Percentiles rank a stretch among this genome's conserved stretches.
Evolutionary conservation across 2,888 invertebrate species (phyloP).

Genomic region (Micoletzkya japonica): DNA sequence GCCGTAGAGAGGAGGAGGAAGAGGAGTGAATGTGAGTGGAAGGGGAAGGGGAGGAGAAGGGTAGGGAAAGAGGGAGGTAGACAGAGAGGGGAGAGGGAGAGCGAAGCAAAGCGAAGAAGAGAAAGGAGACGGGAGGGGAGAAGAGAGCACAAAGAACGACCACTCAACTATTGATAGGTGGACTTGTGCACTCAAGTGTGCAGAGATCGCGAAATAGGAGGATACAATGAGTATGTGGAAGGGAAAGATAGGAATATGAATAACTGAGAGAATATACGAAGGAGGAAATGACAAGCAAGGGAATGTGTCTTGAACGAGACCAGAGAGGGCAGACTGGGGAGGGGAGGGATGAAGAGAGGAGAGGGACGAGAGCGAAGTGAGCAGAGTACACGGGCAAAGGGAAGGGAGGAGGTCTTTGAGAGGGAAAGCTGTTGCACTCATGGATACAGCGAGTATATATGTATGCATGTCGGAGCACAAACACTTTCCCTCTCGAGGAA

Average conservation of each 20-base stretch:
- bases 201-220: background rate
- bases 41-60: too few species aligned
- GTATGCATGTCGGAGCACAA: too few species aligned
- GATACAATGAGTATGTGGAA: background rate
- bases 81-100: constrained; percentile 2
- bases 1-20: constrained; percentile 5
- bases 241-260: constrained; percentile 8
- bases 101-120: constrained; percentile 3
- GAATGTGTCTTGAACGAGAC: too few species aligned
- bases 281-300: background rate
- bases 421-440: too few species aligned
- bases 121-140: background rate
- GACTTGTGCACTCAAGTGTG: too few species aligned
- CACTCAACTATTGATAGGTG: background rate
- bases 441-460: too few species aligned
- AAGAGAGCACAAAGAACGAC: constrained; percentile 7
- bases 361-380: background rate
- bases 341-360: background rate
- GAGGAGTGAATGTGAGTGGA: constrained; percentile 12
- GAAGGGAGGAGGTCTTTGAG: background rate
- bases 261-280: constrained; percentile 8
- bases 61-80: constrained; percentile 11
- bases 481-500: too few species aligned
- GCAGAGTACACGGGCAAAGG: background rate
- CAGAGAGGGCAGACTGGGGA: background rate